phyloP scores from a whole-genome alignment of 2,113 vertebrate genomes.

The Indri indri region DNA sequence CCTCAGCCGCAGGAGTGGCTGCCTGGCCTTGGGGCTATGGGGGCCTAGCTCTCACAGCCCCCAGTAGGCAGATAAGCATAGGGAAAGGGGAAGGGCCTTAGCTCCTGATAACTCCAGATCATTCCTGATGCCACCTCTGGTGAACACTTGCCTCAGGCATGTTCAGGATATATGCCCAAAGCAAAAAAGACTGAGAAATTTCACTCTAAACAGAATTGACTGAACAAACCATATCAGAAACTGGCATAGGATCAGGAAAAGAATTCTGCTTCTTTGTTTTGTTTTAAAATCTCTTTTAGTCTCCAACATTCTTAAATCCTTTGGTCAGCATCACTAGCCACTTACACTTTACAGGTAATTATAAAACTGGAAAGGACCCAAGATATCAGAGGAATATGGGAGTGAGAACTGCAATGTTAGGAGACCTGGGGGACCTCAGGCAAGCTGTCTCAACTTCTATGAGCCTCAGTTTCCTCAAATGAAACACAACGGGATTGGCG shows the following conservation, averaged over 20 bases:
- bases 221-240: neutral
- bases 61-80: neutral
- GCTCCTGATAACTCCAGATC: neutral
- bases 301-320: neutral
- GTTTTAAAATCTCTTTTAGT: constrained; percentile 33
- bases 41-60: constrained; percentile 37
- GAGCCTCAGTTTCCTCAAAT: neutral
- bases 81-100: neutral
- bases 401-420: neutral
- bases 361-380: constrained; percentile 17
- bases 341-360: constrained; percentile 43
- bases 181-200: constrained; percentile 4
- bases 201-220: neutral
- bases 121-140: neutral
- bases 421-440: neutral
- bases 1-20: neutral
- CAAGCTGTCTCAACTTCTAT: neutral
- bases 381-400: neutral
- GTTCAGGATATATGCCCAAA: neutral
- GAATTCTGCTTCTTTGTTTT: constrained; percentile 51
- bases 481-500: neutral
- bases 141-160: neutral
- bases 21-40: neutral
- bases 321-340: constrained; percentile 52
- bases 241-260: neutral